phyloP scores from a whole-genome alignment of 2,797 vertebrate species.

The Ctenosaura bakeri region DNA sequence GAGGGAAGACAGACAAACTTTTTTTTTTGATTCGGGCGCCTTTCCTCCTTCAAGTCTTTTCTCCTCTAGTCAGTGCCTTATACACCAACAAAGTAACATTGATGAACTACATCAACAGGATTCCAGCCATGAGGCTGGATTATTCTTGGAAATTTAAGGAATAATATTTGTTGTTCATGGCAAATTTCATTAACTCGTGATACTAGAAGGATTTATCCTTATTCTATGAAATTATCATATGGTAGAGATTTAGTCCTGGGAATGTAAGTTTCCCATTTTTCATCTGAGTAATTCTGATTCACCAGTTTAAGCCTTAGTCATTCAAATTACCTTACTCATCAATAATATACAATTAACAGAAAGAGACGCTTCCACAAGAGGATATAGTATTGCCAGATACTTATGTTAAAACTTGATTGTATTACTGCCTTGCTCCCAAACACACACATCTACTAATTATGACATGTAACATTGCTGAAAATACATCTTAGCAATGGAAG shows the following conservation, averaged over 20 bases:
- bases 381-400: constrained; percentile 58
- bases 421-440: constrained; percentile 30
- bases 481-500: constrained; percentile 69
- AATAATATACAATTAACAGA: constrained; percentile 53
- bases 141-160: neutral
- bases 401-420: constrained; percentile 34
- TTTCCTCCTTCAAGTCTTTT: no score
- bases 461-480: constrained; percentile 33
- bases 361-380: constrained; percentile 55
- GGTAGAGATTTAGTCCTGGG: neutral
- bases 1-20: no score
- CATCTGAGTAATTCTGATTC: constrained; percentile 35
- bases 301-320: neutral
- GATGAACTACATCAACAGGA: no score
- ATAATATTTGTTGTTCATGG: constrained; percentile 40
- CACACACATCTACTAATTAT: constrained; percentile 42
- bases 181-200: neutral
- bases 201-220: neutral
- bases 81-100: no score
- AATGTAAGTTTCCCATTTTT: neutral
- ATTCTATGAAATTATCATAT: neutral
- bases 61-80: no score
- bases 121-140: no score
- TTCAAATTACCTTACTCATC: constrained; percentile 38
- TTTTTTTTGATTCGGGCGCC: no score